Percentiles rank a stretch among this genome's conserved stretches.
These are phyloP conservation scores for Meriones unguiculatus DNA, from an alignment of 2,113 vertebrate species.

Conservation along the genomic window DNA sequence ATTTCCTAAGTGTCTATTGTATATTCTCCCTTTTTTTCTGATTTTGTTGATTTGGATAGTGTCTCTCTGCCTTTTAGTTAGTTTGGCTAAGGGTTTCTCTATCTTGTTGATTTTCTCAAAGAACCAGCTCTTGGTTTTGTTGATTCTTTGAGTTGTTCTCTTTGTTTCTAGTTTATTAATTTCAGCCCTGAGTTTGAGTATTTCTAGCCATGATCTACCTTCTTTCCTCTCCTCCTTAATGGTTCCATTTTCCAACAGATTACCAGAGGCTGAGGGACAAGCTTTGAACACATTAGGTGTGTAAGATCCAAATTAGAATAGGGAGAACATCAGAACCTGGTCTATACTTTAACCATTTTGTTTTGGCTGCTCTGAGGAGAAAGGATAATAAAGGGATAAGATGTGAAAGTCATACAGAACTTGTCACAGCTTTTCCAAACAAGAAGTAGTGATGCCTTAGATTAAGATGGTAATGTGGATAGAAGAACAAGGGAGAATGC, in stretches of 20 bases:
- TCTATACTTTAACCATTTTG: background rate
- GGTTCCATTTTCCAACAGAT: background rate
- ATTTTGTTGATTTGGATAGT: too few relatives aligned
- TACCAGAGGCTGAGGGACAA: background rate
- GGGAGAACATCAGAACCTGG: background rate
- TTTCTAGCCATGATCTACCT: background rate
- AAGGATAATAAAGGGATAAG: background rate
- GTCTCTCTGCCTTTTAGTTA: too few relatives aligned
- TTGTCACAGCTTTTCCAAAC: background rate
- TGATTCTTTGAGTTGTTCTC: too few relatives aligned
- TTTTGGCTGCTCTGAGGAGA: background rate
- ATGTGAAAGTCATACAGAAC: slow-evolving; percentile 19
- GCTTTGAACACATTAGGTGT: background rate
- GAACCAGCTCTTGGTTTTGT: too few relatives aligned
- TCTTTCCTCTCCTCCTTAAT: background rate
- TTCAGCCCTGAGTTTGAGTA: too few relatives aligned
- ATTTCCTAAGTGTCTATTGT: too few relatives aligned
- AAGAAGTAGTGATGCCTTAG: background rate
- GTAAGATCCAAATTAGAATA: background rate
- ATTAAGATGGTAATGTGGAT: background rate
- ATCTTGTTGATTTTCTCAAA: too few relatives aligned
- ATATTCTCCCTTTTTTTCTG: too few relatives aligned
- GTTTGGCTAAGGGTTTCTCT: too few relatives aligned
- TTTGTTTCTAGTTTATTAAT: too few relatives aligned
- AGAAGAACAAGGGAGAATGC: background rate